phyloP scores from a whole-genome alignment of 1,140 invertebrate species.

The Tetraneura akinire region DNA sequence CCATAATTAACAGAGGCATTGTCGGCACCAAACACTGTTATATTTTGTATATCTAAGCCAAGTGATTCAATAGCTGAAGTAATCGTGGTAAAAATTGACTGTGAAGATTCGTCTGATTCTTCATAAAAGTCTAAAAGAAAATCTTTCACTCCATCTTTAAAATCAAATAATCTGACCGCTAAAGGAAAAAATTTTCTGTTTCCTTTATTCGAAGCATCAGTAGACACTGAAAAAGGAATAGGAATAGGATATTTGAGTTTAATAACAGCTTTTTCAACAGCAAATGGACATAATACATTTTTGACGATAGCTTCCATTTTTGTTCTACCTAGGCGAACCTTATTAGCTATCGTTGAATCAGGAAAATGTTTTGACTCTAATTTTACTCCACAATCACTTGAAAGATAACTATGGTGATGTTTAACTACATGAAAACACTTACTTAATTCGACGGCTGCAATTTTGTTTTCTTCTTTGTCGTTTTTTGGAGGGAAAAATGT shows the following conservation, averaged over 20 bases:
- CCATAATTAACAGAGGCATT: not conserved
- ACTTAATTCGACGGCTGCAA: not conserved
- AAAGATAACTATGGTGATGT: not conserved
- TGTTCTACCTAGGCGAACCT: not conserved
- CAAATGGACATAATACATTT: not conserved
- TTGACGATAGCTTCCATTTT: conserved; percentile 20
- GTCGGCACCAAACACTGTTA: not conserved
- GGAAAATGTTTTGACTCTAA: not conserved
- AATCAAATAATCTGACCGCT: not conserved
- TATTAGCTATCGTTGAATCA: not conserved
- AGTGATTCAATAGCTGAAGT: not conserved
- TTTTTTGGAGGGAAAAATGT: not conserved
- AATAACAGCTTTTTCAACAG: not conserved
- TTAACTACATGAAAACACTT: not conserved
- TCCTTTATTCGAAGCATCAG: not conserved
- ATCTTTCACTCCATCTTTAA: not conserved
- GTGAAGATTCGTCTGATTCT: not conserved
- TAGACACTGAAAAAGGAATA: not conserved
- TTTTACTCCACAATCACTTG: not conserved
- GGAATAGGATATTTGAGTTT: not conserved
- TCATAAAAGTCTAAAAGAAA: conserved; percentile 7
- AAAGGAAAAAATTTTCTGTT: not conserved
- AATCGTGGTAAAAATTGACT: conserved; percentile 3
- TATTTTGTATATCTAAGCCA: conserved; percentile 12
- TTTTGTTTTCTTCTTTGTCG: not conserved